Percentiles rank a stretch among this genome's conserved stretches.
Evolutionary conservation across 1,140 invertebrate species (phyloP).

Genomic region (Hesperophylax magnus): DNA sequence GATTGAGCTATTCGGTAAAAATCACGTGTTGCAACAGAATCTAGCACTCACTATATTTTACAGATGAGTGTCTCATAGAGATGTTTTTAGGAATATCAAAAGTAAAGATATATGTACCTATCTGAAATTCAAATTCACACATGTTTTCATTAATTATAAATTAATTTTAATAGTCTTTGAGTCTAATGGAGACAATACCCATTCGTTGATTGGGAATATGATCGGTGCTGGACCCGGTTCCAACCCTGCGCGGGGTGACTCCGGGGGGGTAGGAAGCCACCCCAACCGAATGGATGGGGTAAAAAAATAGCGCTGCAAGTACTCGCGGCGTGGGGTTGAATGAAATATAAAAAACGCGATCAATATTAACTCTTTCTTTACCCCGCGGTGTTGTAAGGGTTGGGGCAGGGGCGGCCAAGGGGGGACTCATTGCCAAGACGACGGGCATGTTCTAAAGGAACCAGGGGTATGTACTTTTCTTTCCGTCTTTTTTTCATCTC

Average conservation of each 20-base stretch:
- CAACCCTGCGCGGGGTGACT: constrained; percentile 2
- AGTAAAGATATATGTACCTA: no score
- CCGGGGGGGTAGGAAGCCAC: constrained; percentile 20
- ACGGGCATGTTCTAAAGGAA: constrained; percentile 54
- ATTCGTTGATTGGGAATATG: no score
- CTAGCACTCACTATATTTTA: no score
- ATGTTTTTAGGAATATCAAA: no score
- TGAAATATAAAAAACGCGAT: constrained; percentile 58
- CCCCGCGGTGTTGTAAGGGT: constrained; percentile 56
- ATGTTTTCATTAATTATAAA: no score
- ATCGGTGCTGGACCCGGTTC: not conserved
- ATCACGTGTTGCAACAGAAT: no score
- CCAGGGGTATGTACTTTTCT: constrained; percentile 55
- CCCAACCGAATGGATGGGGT: constrained; percentile 45
- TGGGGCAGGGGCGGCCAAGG: constrained; percentile 38
- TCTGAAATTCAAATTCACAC: no score
- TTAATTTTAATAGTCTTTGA: no score
- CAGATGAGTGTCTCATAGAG: no score
- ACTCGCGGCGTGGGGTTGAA: constrained; percentile 48
- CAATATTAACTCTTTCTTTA: constrained; percentile 59
- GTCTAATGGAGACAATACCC: not conserved
- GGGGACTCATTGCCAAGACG: constrained; percentile 56
- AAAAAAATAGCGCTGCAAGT: constrained; percentile 56
- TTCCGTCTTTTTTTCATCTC: constrained; percentile 55
- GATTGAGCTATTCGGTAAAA: no score